Evolutionary conservation across 2,797 vertebrate species (phyloP).

Genomic region (Emys orbicularis): DNA sequence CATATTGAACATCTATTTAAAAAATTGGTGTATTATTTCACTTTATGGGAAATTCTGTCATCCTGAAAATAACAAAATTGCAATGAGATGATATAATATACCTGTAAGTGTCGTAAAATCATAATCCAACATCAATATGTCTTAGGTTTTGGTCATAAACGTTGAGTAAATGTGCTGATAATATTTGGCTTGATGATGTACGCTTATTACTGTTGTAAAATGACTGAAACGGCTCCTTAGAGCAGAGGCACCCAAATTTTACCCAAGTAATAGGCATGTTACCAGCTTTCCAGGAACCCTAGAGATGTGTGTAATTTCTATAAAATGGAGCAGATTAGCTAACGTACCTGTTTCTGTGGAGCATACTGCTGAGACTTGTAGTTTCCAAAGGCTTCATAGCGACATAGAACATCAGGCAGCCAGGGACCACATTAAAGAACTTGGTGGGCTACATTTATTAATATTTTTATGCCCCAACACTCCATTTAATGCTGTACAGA

Average conservation of each 20-base stretch:
- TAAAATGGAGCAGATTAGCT: neutral
- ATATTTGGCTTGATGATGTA: neutral
- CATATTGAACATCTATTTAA: neutral
- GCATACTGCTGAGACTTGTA: neutral
- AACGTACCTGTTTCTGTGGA: neutral
- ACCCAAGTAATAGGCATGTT: neutral
- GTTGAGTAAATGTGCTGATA: neutral
- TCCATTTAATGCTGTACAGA: neutral
- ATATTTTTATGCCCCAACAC: neutral
- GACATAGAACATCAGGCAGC: neutral
- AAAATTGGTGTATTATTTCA: neutral
- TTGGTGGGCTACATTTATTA: neutral
- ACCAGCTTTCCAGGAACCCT: neutral
- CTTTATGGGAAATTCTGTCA: constrained; percentile 6
- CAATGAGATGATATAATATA: neutral
- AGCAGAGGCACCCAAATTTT: neutral
- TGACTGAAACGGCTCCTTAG: neutral
- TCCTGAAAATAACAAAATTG: constrained; percentile 22
- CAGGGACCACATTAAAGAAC: neutral
- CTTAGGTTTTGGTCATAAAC: constrained; percentile 24
- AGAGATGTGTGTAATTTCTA: neutral
- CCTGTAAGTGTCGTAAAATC: neutral
- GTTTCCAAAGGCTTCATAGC: neutral
- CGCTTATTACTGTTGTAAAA: constrained; percentile 1
- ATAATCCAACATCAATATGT: constrained; percentile 19